Percentiles rank a stretch among this genome's conserved stretches.
Evolutionary conservation across 2,888 invertebrate species (phyloP).

Genomic region (Polydesmus complanatus): DNA sequence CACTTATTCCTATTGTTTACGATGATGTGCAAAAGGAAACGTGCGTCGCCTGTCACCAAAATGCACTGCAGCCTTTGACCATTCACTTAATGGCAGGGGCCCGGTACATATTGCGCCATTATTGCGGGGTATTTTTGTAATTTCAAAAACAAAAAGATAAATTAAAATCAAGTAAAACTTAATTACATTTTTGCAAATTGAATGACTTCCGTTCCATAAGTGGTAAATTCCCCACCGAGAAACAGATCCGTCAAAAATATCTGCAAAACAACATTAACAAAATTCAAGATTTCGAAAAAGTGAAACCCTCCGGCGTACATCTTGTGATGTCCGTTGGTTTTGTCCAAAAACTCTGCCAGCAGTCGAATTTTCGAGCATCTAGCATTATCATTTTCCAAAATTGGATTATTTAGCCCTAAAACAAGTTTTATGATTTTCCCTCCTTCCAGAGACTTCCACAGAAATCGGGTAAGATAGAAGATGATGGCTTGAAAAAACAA

Average conservation of each 20-base stretch:
- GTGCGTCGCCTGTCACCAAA: too few relatives aligned
- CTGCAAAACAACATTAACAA: slow-evolving; percentile 43
- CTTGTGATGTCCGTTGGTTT: slow-evolving; percentile 20
- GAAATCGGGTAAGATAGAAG: slow-evolving; percentile 24
- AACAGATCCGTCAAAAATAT: slow-evolving; percentile 91
- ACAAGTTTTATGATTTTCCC: slow-evolving; percentile 20
- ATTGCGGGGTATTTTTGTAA: too few relatives aligned
- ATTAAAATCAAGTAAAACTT: too few relatives aligned
- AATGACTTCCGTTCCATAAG: slow-evolving; percentile 80
- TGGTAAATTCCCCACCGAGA: slow-evolving; percentile 86
- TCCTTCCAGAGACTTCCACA: slow-evolving; percentile 25
- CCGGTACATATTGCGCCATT: too few relatives aligned
- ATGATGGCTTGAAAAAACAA: slow-evolving; percentile 19
- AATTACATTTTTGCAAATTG: slow-evolving; percentile 75
- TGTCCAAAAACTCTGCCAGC: slow-evolving; percentile 21
- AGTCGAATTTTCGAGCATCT: slow-evolving; percentile 19
- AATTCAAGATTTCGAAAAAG: slow-evolving; percentile 23
- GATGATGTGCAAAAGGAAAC: too few relatives aligned
- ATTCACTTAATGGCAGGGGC: too few relatives aligned
- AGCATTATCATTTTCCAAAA: slow-evolving; percentile 18
- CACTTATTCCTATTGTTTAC: too few relatives aligned
- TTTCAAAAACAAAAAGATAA: too few relatives aligned
- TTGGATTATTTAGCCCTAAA: slow-evolving; percentile 21
- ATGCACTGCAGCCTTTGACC: too few relatives aligned
- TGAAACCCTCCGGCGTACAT: slow-evolving; percentile 21